Evolutionary conservation across 2,797 vertebrate species (phyloP).

Genomic region (Poeciliopsis infans): DNA sequence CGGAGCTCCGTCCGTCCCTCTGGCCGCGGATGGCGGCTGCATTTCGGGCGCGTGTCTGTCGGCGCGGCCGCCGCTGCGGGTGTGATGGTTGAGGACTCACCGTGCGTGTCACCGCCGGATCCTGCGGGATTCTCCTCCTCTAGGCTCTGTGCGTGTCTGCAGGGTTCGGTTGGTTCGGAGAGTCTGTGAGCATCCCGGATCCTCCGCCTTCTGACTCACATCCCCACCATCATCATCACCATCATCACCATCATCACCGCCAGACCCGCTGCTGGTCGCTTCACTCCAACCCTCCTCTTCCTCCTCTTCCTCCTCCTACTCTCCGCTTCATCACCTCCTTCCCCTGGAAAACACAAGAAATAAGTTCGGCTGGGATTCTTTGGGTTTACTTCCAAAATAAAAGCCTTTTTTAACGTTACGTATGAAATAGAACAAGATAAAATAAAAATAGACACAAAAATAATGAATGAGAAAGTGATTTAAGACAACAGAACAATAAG

Average conservation of each 20-base stretch:
- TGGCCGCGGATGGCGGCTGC: neutral
- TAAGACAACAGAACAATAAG: neutral
- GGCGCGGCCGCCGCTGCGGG: neutral
- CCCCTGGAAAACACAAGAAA: constrained; percentile 12
- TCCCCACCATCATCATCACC: constrained; percentile 41
- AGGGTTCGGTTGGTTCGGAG: constrained; percentile 38
- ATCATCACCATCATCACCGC: constrained; percentile 43
- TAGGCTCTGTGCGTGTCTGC: constrained; percentile 4
- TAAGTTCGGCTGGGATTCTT: neutral
- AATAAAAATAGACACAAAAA: neutral
- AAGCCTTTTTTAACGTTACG: neutral
- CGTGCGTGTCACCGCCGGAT: constrained; percentile 38
- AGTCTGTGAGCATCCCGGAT: constrained; percentile 56
- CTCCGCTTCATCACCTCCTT: constrained; percentile 46
- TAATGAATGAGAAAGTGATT: neutral
- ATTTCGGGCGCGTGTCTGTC: constrained; percentile 3
- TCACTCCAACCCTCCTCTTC: constrained; percentile 46
- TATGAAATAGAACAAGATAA: neutral
- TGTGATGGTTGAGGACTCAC: constrained; percentile 50
- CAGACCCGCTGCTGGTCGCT: constrained; percentile 51
- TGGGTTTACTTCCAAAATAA: constrained; percentile 39
- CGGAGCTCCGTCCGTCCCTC: constrained; percentile 1
- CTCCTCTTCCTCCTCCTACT: constrained; percentile 43
- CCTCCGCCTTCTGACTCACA: constrained; percentile 65
- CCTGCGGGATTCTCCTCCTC: constrained; percentile 21